Conservation (phyloP, 1,140 invertebrate genomes). For the Stenopsyche tienmushanensis region DNA sequence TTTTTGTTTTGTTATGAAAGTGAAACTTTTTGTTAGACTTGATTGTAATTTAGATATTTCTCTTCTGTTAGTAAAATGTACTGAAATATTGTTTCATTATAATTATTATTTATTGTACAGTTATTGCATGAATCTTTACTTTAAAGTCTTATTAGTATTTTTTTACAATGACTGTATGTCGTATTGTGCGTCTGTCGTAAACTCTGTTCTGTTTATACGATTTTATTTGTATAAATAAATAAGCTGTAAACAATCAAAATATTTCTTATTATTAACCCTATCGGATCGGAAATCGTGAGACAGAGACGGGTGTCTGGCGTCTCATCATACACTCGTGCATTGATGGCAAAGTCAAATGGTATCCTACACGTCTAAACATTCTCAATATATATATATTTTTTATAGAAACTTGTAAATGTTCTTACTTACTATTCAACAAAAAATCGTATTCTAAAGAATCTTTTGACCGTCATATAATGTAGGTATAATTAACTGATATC, state of each 20-base stretch:
- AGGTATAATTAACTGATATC: too few relatives aligned
- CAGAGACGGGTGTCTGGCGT: too few relatives aligned
- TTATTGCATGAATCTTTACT: conserved; percentile 36
- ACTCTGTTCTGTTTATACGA: conserved; percentile 42
- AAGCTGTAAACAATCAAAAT: conserved; percentile 39
- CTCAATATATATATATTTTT: too few relatives aligned
- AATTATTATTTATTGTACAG: conserved; percentile 41
- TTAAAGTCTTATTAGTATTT: conserved; percentile 35
- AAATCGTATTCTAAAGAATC: too few relatives aligned
- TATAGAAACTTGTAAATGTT: too few relatives aligned
- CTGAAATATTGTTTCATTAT: conserved; percentile 34
- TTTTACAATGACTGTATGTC: conserved; percentile 41
- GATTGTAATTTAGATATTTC: conserved; percentile 3
- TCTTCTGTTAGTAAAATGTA: conserved; percentile 21
- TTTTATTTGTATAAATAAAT: conserved; percentile 42
- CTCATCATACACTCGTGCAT: too few relatives aligned
- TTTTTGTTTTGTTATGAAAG: not conserved
- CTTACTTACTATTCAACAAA: too few relatives aligned
- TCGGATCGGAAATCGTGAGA: too few relatives aligned
- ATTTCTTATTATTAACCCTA: too few relatives aligned
- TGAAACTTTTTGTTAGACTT: not conserved
- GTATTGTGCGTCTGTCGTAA: conserved; percentile 42
- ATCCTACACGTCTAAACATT: too few relatives aligned
- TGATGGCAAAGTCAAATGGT: too few relatives aligned
- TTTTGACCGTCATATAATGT: too few relatives aligned